Conservation (phyloP, 2,888 invertebrate species). For the Drosophila kanekoi region DNA sequence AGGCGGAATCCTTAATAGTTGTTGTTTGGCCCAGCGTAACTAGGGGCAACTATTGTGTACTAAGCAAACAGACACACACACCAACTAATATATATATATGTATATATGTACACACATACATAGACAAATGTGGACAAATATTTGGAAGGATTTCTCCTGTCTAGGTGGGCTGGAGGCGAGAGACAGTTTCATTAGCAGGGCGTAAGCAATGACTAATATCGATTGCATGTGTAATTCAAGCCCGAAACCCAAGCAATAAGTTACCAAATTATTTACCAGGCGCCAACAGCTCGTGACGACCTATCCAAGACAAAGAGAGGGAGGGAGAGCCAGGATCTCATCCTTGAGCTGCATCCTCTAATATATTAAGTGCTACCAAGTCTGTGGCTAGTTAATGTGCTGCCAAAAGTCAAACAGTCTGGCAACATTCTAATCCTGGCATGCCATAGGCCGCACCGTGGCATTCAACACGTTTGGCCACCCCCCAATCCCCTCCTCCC, state of each 20-base stretch:
- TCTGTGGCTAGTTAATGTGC: conserved; percentile 29
- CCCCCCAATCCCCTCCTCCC: conserved; percentile 6
- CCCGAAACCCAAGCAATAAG: conserved; percentile 50
- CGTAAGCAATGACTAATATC: conserved; percentile 42
- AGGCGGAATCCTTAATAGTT: conserved; percentile 32
- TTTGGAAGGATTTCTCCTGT: conserved; percentile 33
- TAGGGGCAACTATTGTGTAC: conserved; percentile 65
- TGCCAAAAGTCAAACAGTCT: conserved; percentile 25
- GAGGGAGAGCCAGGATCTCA: conserved; percentile 7
- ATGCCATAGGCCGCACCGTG: conserved; percentile 14
- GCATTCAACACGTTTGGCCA: conserved; percentile 57
- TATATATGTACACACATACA: conserved; percentile 1
- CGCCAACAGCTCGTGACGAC: conserved; percentile 29
- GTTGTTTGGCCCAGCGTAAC: conserved; percentile 67
- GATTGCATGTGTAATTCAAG: conserved; percentile 45
- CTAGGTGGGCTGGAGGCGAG: neutral
- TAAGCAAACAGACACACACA: conserved; percentile 27
- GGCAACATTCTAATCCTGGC: neutral
- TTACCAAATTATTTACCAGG: conserved; percentile 47
- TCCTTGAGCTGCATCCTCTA: neutral
- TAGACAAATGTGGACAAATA: conserved; percentile 47
- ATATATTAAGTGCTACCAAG: conserved; percentile 20
- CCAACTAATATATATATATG: neutral
- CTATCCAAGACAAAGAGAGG: conserved; percentile 5
- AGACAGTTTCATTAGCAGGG: no score